phyloP scores from a whole-genome alignment of 2,113 vertebrate genomes.

The Daboia siamensis region DNA sequence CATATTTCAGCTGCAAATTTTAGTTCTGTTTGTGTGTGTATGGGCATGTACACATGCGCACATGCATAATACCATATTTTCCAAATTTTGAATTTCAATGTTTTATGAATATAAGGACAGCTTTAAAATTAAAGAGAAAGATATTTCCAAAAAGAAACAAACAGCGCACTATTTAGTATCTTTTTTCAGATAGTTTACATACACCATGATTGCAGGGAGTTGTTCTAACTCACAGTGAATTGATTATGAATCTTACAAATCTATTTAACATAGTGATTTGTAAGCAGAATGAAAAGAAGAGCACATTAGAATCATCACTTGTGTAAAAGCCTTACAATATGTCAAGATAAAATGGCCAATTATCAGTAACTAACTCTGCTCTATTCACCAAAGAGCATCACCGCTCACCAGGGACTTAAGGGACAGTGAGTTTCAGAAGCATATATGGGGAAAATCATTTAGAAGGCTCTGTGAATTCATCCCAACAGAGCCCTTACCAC shows the following conservation, averaged over 20 bases:
- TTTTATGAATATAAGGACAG: not conserved
- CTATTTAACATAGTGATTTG: not conserved
- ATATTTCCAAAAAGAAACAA: not conserved
- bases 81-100: not conserved
- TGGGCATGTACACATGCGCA: fast-evolving
- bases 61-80: not conserved
- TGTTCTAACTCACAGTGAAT: not conserved
- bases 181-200: not conserved
- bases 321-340: not conserved
- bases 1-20: not conserved
- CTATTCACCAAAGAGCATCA: not conserved
- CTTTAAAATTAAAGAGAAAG: not conserved
- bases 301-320: not conserved
- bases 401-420: constrained; percentile 7
- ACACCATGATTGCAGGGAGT: not conserved
- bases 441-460: not conserved
- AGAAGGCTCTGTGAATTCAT: not conserved
- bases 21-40: not conserved
- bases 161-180: not conserved
- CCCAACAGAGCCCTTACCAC: not conserved
- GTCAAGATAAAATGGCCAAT: not conserved
- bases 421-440: not conserved
- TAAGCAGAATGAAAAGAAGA: not conserved
- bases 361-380: not conserved
- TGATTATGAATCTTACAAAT: not conserved